A percentile compares a stretch with the other conserved stretches of the same genome.
These are phyloP conservation scores for Malacoctenus gilli DNA, from an alignment of 2,797 vertebrate species.

Conservation along the genomic window DNA sequence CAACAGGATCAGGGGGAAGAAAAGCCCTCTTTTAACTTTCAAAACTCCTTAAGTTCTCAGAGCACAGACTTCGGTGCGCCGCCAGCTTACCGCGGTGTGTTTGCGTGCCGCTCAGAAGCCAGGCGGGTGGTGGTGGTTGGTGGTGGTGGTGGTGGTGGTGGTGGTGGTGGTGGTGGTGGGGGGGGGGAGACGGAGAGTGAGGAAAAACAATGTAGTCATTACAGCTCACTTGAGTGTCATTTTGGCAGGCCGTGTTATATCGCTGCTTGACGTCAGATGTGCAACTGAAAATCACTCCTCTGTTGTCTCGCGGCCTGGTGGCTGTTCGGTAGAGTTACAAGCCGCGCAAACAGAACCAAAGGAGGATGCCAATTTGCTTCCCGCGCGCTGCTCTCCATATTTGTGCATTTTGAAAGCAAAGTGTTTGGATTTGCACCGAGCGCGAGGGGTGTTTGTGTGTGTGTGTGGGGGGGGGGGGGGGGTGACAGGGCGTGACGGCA, in stretches of 20 bases:
- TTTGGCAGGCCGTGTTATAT: conserved; percentile 78
- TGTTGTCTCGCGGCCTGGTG: conserved; percentile 80
- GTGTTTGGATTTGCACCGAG: conserved; percentile 71
- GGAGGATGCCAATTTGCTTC: conserved; percentile 82
- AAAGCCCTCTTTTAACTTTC: conserved; percentile 84
- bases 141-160: no score
- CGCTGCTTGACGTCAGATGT: conserved; percentile 78
- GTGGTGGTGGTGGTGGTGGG: no score
- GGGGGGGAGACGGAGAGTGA: no score
- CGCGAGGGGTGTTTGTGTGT: conserved; percentile 49
- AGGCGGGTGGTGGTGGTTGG: no score
- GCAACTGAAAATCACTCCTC: conserved; percentile 76
- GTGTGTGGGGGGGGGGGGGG: no score
- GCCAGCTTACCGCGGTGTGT: conserved; percentile 72
- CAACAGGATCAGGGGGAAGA: conserved; percentile 80
- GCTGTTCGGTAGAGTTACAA: conserved; percentile 80
- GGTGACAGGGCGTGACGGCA: conserved; percentile 60
- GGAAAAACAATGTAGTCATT: conserved; percentile 81
- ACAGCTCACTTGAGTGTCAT: conserved; percentile 81
- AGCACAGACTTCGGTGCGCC: conserved; percentile 72
- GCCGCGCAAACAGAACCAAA: conserved; percentile 79
- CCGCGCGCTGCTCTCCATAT: conserved; percentile 66
- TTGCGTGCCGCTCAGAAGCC: conserved; percentile 70
- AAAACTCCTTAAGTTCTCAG: conserved; percentile 85
- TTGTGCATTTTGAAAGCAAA: conserved; percentile 74